Conservation (phyloP, 2,113 vertebrate species). For the Paradisaea rubra region DNA sequence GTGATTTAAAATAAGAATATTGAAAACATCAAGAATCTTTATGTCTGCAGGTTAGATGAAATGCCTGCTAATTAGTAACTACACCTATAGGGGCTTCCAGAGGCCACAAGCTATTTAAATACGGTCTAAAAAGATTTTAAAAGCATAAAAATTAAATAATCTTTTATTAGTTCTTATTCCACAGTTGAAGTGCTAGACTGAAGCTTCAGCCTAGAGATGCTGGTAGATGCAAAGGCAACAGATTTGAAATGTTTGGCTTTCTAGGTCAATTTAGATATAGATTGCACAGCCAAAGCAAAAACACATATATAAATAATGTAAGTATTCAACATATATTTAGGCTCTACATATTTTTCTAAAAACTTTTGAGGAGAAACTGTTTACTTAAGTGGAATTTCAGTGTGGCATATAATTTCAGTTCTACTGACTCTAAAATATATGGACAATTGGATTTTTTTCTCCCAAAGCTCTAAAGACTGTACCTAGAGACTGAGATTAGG, state of each 20-base stretch:
- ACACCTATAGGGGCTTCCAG: constrained; percentile 64
- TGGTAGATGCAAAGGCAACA: neutral
- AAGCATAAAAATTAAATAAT: neutral
- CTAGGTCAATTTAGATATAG: neutral
- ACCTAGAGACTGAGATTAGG: neutral
- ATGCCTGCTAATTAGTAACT: constrained; percentile 76
- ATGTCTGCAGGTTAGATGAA: constrained; percentile 73
- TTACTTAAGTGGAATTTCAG: neutral
- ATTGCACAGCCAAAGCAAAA: neutral
- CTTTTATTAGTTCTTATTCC: neutral
- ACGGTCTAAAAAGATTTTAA: rapidly evolving
- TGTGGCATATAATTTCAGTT: neutral
- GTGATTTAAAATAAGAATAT: constrained; percentile 73
- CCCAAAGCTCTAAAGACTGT: neutral
- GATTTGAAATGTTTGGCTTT: neutral
- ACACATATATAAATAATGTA: neutral
- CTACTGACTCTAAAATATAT: neutral
- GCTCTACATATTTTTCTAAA: neutral
- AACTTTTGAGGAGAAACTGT: neutral
- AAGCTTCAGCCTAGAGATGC: neutral
- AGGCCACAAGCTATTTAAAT: constrained; percentile 17
- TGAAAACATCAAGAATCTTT: constrained; percentile 73
- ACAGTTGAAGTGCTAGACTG: neutral
- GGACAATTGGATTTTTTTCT: neutral
- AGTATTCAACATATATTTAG: neutral